A percentile compares a stretch with the other conserved stretches of the same genome.
Evolutionary conservation across 2,888 invertebrate genomes (phyloP).

Genomic region (Dyspetes luteomarginatus): DNA sequence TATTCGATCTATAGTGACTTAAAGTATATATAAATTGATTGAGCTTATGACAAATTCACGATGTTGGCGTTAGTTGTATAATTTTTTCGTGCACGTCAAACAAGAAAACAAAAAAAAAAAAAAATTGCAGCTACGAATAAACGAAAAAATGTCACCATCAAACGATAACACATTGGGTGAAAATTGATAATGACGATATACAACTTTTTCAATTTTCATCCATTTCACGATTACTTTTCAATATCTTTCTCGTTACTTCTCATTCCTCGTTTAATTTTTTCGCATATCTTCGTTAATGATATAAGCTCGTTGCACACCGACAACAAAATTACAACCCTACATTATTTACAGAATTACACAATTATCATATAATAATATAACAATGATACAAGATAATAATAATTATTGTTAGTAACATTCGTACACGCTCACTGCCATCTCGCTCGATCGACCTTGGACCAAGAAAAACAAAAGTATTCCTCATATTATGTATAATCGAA

Average conservation of each 20-base stretch:
- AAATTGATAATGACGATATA: background rate
- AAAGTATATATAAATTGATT: constrained; percentile 43
- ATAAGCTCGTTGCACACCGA: constrained; percentile 52
- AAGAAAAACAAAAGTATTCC: background rate
- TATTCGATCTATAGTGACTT: too few relatives aligned
- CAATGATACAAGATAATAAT: constrained; percentile 44
- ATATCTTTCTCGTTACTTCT: constrained; percentile 10
- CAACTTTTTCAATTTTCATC: background rate
- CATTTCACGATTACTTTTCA: background rate
- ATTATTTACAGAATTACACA: constrained; percentile 69
- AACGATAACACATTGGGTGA: constrained; percentile 25
- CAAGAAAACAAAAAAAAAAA: too few relatives aligned
- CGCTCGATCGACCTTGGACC: constrained; percentile 47
- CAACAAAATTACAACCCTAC: constrained; percentile 51
- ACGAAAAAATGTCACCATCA: constrained; percentile 18
- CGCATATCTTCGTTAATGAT: constrained; percentile 31
- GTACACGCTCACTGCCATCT: constrained; percentile 31
- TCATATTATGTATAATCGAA: constrained; percentile 16
- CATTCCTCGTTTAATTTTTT: constrained; percentile 21
- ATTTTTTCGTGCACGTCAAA: background rate
- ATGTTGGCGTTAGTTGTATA: too few relatives aligned
- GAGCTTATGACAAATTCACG: constrained; percentile 49
- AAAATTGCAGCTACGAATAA: background rate
- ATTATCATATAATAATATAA: constrained; percentile 49
- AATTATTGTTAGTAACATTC: constrained; percentile 62